Conservation (phyloP, 2,113 vertebrate genomes). For the Menidia beryllina region DNA sequence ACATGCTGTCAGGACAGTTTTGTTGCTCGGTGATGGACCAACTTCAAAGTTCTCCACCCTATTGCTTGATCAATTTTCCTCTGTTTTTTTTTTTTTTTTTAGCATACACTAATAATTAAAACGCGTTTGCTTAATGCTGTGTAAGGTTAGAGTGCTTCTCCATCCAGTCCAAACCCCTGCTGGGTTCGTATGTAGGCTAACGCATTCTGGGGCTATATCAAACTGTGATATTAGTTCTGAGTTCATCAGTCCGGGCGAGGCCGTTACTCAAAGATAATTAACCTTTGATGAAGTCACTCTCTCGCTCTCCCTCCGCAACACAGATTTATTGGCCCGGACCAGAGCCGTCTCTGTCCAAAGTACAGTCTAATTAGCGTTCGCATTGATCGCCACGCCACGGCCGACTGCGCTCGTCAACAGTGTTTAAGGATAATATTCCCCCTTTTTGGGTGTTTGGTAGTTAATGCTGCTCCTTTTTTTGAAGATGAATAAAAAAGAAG, state of each 20-base stretch:
- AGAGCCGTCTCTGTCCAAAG: not conserved
- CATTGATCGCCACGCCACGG: conserved; percentile 21
- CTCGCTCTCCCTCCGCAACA: not conserved
- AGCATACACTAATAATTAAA: conserved; percentile 16
- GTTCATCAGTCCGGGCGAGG: conserved; percentile 14
- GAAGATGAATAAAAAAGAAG: not conserved
- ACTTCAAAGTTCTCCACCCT: conserved; percentile 22
- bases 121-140: not conserved
- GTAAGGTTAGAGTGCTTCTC: not conserved
- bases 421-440: not conserved
- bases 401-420: not conserved
- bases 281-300: conserved; percentile 54
- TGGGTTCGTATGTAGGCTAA: not conserved
- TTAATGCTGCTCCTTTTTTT: not conserved
- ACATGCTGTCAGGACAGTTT: conserved; percentile 25
- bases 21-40: conserved; percentile 42
- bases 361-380: conserved; percentile 33
- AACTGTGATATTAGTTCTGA: conserved; percentile 31
- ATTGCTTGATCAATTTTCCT: not conserved
- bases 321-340: conserved; percentile 1
- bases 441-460: not conserved
- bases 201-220: not conserved
- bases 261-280: conserved; percentile 56
- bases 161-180: not conserved
- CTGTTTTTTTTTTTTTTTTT: not conserved